Percentiles rank a stretch among this genome's conserved stretches.
Evolutionary conservation across 2,797 vertebrate species (phyloP).

Genomic region (Alosa sapidissima): DNA sequence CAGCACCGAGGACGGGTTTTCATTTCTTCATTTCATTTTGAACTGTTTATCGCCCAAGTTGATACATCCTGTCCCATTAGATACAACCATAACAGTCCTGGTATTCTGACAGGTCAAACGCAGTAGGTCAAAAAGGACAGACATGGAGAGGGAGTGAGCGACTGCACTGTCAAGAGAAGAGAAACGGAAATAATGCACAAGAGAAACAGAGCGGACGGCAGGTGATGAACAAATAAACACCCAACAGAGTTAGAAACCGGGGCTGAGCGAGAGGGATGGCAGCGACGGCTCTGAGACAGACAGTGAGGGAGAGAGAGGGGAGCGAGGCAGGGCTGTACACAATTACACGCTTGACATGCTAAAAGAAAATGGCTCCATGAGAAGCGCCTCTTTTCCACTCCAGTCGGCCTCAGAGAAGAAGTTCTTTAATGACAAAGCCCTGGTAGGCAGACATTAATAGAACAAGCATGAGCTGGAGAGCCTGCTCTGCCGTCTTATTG

Average conservation of each 20-base stretch:
- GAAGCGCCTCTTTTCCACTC: conserved; percentile 48
- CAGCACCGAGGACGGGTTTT: background rate
- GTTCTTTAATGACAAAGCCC: conserved; percentile 44
- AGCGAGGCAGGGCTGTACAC: conserved; percentile 44
- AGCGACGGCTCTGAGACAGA: background rate
- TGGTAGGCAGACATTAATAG: conserved; percentile 31
- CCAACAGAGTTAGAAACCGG: background rate
- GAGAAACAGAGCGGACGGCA: background rate
- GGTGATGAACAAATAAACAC: background rate
- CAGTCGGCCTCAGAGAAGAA: conserved; percentile 35
- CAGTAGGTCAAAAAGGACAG: background rate
- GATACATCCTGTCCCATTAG: background rate
- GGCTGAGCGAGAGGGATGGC: background rate
- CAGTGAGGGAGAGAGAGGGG: background rate
- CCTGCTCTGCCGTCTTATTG: background rate
- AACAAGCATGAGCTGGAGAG: conserved; percentile 25
- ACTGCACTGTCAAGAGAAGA: background rate
- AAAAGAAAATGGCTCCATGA: conserved; percentile 50
- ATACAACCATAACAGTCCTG: background rate
- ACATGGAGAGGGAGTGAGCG: background rate
- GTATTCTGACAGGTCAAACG: background rate
- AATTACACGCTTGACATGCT: conserved; percentile 54
- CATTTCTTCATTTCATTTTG: background rate
- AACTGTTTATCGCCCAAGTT: background rate
- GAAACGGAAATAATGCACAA: background rate